Evolutionary conservation across 2,113 vertebrate genomes (phyloP), one percentile per base, ranked within the genome.

Genomic region (Alethe diademata): DNA sequence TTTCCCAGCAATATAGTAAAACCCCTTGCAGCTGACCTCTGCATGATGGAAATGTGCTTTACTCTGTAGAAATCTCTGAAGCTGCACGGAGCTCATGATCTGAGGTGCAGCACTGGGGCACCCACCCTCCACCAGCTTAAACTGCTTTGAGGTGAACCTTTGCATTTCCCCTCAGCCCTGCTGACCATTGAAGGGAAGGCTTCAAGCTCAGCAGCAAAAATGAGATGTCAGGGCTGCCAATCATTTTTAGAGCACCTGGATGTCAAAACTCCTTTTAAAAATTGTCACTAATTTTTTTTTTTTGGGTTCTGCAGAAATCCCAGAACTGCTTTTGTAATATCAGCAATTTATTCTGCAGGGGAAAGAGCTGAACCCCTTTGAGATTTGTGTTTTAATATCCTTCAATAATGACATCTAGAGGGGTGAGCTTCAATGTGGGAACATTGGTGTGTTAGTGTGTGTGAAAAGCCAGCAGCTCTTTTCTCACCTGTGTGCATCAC

Each of bases 151-250:
- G 29, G 16, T 33, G 50, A 19, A 26, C 13, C 9, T 93, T 85
- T 81, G 19, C 7, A 11, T 35, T 83, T 70, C 45, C 14, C 33
- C 38, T 70, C 25, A 19, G 1, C 2, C 18, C 11, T 65, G 19
- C 38, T 1, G 1, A 12, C 14, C 11, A 7, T 8, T 20, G 72
- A 19, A 33, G 62, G 54, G 1, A 56, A 33, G 6, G 0, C 0
- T 43, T n/a, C 1, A 1, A 64, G 19, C n/a, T 75, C 61, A 36
- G 53, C 61, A 53, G 15, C 12, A 50, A 92, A 43, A 74, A 40
- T 3, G 24, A 93, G 6, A 56, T 76, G 47, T 75, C 71, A 82
- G 74, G 28, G 40, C 54, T 82, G 9, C 5, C 57, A 53, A 16
- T 15, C 1, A 6, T 31, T 79, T 93, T 62, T 38, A 64, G 53